Evolutionary conservation across 2,888 invertebrate species (phyloP).

Genomic region (Epiblema foenella): DNA sequence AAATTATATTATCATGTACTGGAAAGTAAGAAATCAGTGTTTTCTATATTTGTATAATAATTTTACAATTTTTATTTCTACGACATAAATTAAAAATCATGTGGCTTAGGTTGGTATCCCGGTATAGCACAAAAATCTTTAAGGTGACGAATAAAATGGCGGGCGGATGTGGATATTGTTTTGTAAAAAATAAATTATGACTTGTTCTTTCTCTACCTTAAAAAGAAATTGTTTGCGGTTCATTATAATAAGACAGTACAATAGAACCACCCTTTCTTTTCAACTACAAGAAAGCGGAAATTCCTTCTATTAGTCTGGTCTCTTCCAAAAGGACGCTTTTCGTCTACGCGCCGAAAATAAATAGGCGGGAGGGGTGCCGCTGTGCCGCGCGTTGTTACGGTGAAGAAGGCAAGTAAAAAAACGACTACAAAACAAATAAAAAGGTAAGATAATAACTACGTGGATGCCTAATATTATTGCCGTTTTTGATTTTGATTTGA

Average conservation of each 20-base stretch:
- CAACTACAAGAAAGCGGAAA: neutral
- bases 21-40: neutral
- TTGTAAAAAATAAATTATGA: neutral
- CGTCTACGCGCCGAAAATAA: neutral
- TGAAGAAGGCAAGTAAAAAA: neutral
- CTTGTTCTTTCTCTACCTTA: neutral
- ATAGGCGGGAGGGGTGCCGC: neutral
- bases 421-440: neutral
- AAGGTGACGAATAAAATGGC: constrained; percentile 17
- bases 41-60: neutral
- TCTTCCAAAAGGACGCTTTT: neutral
- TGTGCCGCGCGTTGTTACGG: neutral
- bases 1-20: too few relatives aligned
- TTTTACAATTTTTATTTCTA: neutral
- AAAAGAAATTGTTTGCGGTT: too few relatives aligned
- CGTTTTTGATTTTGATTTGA: neutral
- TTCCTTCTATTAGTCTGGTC: too few relatives aligned
- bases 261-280: neutral
- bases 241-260: neutral
- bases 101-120: constrained; percentile 10
- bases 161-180: constrained; percentile 11
- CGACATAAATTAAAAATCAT: neutral
- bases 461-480: neutral
- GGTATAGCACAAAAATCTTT: neutral
- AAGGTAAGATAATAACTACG: neutral